These are phyloP conservation scores for Notocelia uddmanniana DNA, from an alignment of 2,888 invertebrate species.

Conservation along the genomic window DNA sequence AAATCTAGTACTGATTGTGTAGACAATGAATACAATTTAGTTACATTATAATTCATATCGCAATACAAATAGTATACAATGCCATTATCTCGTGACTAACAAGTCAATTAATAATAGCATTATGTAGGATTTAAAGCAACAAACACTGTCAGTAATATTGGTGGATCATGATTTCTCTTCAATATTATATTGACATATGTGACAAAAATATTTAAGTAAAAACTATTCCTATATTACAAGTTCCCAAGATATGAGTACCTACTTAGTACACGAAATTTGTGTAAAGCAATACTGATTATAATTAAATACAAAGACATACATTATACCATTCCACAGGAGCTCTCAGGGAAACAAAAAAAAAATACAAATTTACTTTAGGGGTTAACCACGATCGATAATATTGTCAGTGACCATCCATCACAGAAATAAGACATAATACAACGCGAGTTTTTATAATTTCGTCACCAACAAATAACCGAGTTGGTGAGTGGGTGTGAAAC, in stretches of 20 bases:
- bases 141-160: conserved; percentile 4
- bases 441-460: conserved; percentile 32
- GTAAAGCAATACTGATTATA: not conserved
- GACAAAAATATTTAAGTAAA: not conserved
- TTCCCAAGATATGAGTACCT: not conserved
- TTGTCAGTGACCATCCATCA: conserved; percentile 4
- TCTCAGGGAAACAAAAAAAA: not conserved
- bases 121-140: not conserved
- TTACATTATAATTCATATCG: conserved; percentile 40
- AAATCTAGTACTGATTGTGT: conserved; percentile 16
- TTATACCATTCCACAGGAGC: not conserved
- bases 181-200: not conserved
- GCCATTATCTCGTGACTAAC: conserved; percentile 37
- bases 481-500: conserved; percentile 34
- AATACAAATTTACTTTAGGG: not conserved
- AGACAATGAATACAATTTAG: conserved; percentile 24
- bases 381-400: not conserved
- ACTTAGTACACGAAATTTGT: not conserved
- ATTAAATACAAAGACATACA: not conserved
- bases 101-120: conserved; percentile 31
- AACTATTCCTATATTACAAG: not conserved
- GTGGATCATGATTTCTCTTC: not conserved
- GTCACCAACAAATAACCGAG: conserved; percentile 37
- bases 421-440: conserved; percentile 10
- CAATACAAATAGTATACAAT: conserved; percentile 42